Evolutionary conservation across 2,888 invertebrate genomes (phyloP), one percentile per base, ranked within the genome.

Genomic region (Drosophila flavopinicola): DNA sequence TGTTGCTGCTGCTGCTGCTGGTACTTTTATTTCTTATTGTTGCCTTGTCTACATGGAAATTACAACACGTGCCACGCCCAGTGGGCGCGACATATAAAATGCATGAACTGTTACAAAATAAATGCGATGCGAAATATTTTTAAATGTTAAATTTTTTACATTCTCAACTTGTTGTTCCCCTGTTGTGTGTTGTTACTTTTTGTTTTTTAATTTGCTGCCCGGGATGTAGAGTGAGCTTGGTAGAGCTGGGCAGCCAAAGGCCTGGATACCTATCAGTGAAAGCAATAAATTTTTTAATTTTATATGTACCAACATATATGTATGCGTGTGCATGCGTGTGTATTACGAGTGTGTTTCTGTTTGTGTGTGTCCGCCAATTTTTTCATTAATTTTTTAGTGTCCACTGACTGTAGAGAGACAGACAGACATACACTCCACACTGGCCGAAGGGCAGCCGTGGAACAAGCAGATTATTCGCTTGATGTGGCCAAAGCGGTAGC

Each of bases 251-350:
- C 73, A 66, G 42, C 61, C 87, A 69, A 61, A 60, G 75, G 58
- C 67, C 65, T 67, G 83, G 42, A 60, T 70, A 74, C 82, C 87
- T 85, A 87, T 87, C 80, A 78, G 85, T 52, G 68, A 80, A 68
- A 68, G 85, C 85, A 87, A 85, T 80, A 80, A 74, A 80, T 87
- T 87, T 87, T 85, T 80, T 75, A 82, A 80, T 78, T 80, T 85
- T 85, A 85, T 85, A 85, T 78, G 37, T 48, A 20, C 29, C 29
- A 48, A 10, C 30, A 29, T 29, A 11, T 20, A 23, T 30, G 41
- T 35, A 20, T 15, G 3, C 11, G 27, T 23, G n/a, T 57, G 39
- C 13, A 20, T 27, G 38, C 38, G 33, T 41, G 33, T 35, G 23
- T 41, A 17, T 37, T 37, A 37, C n/a, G 3, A 10, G 2, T 15